These are phyloP conservation scores for Cephus rjabovi DNA, from an alignment of 2,888 invertebrate species.

Conservation along the genomic window DNA sequence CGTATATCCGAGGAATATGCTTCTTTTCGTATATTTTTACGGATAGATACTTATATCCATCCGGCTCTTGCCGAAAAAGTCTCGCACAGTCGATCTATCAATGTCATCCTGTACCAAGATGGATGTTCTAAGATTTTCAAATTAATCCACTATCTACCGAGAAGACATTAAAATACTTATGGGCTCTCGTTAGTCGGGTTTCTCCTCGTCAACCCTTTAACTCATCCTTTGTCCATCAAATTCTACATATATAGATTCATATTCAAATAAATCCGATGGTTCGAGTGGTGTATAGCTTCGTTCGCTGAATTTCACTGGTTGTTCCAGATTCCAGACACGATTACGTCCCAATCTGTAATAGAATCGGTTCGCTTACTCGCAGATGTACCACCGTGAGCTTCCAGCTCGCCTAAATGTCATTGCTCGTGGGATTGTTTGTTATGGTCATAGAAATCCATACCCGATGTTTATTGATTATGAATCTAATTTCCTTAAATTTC, in stretches of 20 bases:
- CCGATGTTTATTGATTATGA: background rate
- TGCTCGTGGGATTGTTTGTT: background rate
- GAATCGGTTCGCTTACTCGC: conserved; percentile 36
- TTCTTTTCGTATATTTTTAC: background rate
- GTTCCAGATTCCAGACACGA: conserved; percentile 31
- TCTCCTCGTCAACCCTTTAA: background rate
- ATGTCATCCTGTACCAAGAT: conserved; percentile 25
- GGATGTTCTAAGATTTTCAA: conserved; percentile 19
- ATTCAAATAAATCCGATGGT: background rate
- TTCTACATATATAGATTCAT: background rate
- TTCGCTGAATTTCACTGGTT: conserved; percentile 26
- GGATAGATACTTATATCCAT: background rate
- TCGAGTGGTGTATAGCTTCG: background rate
- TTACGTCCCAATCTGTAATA: conserved; percentile 49
- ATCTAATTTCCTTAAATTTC: background rate
- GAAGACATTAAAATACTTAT: conserved; percentile 2
- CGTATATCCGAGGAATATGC: background rate
- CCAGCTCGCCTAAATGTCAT: background rate
- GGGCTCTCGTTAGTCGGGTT: background rate
- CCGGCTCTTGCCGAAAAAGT: background rate
- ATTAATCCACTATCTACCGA: conserved; percentile 2
- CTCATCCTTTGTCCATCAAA: background rate
- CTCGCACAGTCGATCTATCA: conserved; percentile 17
- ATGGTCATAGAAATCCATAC: background rate
- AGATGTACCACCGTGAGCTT: conserved; percentile 6